Evolutionary conservation across 2,888 invertebrate genomes (phyloP).

Genomic region (Tuta absoluta): DNA sequence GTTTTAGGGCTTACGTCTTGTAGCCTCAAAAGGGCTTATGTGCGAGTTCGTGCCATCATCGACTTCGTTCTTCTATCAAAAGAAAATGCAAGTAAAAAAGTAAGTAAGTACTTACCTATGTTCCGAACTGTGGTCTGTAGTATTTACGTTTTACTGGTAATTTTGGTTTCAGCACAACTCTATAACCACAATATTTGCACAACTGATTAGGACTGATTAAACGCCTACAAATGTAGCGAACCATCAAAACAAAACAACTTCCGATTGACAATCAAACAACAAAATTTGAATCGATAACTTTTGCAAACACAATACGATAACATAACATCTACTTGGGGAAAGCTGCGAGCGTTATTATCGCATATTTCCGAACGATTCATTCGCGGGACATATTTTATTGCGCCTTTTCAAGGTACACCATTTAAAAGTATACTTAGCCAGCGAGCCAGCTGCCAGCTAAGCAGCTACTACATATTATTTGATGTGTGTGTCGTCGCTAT

Average conservation of each 20-base stretch:
- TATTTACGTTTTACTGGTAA: conserved; percentile 17
- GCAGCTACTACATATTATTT: too few relatives aligned
- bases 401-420: conserved; percentile 48
- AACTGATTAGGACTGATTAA: conserved; percentile 57
- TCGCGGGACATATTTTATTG: conserved; percentile 46
- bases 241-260: conserved; percentile 62
- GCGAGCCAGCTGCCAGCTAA: too few relatives aligned
- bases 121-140: too few relatives aligned
- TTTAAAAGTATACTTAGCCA: too few relatives aligned
- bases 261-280: conserved; percentile 51
- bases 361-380: conserved; percentile 43
- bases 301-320: conserved; percentile 39
- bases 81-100: too few relatives aligned
- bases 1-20: too few relatives aligned
- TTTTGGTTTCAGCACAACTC: conserved; percentile 28
- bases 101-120: background rate
- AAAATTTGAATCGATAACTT: conserved; percentile 55
- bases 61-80: too few relatives aligned
- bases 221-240: conserved; percentile 55
- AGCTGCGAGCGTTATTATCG: conserved; percentile 22
- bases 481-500: too few relatives aligned
- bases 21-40: too few relatives aligned
- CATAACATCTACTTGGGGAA: conserved; percentile 25
- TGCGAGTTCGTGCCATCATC: too few relatives aligned
- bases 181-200: conserved; percentile 52